Percentiles rank a stretch among this genome's conserved stretches.
Evolutionary conservation across 2,888 invertebrate species (phyloP).

Genomic region (Falcaria lacertinaria): DNA sequence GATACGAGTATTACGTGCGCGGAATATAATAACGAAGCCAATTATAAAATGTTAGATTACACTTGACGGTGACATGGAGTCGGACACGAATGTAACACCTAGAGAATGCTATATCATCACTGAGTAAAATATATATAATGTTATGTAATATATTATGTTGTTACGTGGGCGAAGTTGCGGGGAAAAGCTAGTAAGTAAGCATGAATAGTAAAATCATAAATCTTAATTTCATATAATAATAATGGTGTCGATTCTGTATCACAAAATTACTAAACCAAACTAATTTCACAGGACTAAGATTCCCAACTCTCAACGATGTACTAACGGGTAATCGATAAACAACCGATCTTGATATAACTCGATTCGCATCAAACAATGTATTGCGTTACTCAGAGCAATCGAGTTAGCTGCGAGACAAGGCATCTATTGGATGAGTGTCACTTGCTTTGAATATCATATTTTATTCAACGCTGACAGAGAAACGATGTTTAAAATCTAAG

Average conservation of each 20-base stretch:
- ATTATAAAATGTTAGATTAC: neutral
- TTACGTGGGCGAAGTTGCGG: too few relatives aligned
- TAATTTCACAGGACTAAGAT: neutral
- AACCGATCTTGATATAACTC: neutral
- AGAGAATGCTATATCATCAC: too few relatives aligned
- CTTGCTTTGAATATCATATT: constrained; percentile 17
- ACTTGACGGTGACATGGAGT: neutral
- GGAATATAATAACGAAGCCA: neutral
- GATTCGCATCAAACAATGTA: constrained; percentile 1
- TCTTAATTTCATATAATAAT: too few relatives aligned
- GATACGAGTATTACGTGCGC: constrained; percentile 5
- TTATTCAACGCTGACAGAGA: constrained; percentile 8
- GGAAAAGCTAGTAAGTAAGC: neutral
- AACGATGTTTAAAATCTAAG: neutral
- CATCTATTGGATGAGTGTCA: constrained; percentile 27
- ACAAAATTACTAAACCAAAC: too few relatives aligned
- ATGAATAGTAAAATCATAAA: too few relatives aligned
- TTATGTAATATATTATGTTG: too few relatives aligned
- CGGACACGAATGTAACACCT: too few relatives aligned
- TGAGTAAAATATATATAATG: too few relatives aligned
- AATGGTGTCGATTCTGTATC: too few relatives aligned
- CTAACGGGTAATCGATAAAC: neutral
- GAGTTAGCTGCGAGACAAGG: constrained; percentile 9
- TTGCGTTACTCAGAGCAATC: constrained; percentile 3
- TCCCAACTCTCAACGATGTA: neutral